These are phyloP conservation scores for Chelonia mydas DNA, from an alignment of 2,797 vertebrate genomes.

Conservation along the genomic window DNA sequence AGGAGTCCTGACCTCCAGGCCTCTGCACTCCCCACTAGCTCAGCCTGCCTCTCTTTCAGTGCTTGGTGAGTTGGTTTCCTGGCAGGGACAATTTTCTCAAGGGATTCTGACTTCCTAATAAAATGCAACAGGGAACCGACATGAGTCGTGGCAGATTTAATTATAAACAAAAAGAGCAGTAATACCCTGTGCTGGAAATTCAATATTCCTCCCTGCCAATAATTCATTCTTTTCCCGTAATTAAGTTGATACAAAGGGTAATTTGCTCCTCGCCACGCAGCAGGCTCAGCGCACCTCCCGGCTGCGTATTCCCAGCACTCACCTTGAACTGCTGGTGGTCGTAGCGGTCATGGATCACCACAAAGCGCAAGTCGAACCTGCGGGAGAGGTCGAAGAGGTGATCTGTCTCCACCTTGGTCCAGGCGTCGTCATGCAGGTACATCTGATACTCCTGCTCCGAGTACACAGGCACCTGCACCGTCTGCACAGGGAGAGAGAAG, in stretches of 20 bases:
- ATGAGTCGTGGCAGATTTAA: constrained; percentile 55
- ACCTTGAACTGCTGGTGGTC: constrained; percentile 99
- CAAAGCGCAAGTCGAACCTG: constrained; percentile 96
- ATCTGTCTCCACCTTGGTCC: constrained; percentile 98
- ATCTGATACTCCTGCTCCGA: constrained; percentile 98
- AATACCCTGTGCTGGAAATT: constrained; percentile 54
- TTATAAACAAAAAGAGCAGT: constrained; percentile 60
- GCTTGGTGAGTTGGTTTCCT: neutral
- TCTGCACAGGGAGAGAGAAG: constrained; percentile 76
- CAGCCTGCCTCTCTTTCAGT: neutral
- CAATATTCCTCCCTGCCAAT: constrained; percentile 60
- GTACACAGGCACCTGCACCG: constrained; percentile 96
- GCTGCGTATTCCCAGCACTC: constrained; percentile 63
- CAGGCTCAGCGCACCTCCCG: neutral
- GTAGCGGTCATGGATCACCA: constrained; percentile 96
- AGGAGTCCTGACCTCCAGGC: neutral
- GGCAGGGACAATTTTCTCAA: neutral
- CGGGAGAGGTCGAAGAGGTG: constrained; percentile 98
- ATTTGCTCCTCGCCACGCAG: constrained; percentile 30
- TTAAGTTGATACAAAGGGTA: constrained; percentile 60
- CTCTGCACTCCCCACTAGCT: neutral
- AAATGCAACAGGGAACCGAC: constrained; percentile 45
- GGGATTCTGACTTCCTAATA: constrained; percentile 49
- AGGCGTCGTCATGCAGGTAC: constrained; percentile 97
- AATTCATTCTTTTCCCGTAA: constrained; percentile 67